Evolutionary conservation across 2,113 vertebrate genomes (phyloP).

Genomic region (Meles meles): DNA sequence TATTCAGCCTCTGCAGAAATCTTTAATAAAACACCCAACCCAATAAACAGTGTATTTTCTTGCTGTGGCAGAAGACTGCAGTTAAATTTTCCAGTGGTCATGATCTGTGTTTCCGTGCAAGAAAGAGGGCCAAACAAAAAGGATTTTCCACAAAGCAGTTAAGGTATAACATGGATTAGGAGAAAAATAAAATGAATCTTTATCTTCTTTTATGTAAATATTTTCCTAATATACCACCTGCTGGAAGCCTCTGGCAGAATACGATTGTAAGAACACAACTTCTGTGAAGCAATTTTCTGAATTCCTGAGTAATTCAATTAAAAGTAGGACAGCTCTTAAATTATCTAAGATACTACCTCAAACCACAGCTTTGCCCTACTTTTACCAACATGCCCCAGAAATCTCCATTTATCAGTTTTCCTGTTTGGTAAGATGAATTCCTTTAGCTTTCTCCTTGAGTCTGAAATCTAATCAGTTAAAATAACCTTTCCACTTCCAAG

Average conservation of each 20-base stretch:
- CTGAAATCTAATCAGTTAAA: constrained; percentile 49
- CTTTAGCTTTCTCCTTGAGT: background rate
- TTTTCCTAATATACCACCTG: constrained; percentile 71
- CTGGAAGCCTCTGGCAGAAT: constrained; percentile 65
- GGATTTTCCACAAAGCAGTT: constrained; percentile 69
- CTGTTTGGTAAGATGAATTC: background rate
- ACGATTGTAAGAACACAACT: constrained; percentile 49
- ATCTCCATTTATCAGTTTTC: background rate
- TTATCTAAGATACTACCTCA: constrained; percentile 48
- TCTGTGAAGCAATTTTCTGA: constrained; percentile 56
- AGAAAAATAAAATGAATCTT: constrained; percentile 74
- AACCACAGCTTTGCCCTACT: constrained; percentile 44
- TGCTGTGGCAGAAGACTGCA: constrained; percentile 66
- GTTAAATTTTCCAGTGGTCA: constrained; percentile 76
- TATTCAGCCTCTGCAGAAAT: constrained; percentile 54
- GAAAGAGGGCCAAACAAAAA: constrained; percentile 66
- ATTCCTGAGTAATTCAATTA: constrained; percentile 48
- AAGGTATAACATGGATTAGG: constrained; percentile 63
- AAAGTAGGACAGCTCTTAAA: constrained; percentile 46
- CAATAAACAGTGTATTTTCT: constrained; percentile 72
- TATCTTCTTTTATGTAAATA: constrained; percentile 58
- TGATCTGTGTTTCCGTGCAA: constrained; percentile 70
- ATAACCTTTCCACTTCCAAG: background rate
- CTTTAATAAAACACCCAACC: constrained; percentile 78
- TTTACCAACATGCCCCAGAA: constrained; percentile 41